These are phyloP conservation scores for Drosophila lacertosa DNA, from an alignment of 1,140 invertebrate genomes.

Conservation along the genomic window DNA sequence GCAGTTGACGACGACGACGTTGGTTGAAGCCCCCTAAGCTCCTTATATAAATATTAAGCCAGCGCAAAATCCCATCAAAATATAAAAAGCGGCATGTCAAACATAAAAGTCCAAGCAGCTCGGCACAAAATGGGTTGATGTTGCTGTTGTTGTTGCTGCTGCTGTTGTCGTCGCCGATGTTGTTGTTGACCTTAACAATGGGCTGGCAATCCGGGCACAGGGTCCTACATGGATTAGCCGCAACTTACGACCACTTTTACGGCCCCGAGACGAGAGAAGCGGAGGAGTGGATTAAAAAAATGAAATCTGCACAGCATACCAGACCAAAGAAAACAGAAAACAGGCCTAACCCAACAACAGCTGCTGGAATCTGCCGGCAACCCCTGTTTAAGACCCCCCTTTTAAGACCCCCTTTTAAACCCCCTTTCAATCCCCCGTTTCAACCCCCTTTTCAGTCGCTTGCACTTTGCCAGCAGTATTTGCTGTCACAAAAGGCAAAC, in stretches of 20 bases:
- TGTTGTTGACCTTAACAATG: conserved; percentile 56
- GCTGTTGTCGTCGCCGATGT: conserved; percentile 33
- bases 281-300: conserved; percentile 39
- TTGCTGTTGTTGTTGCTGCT: too few relatives aligned
- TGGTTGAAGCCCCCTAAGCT: conserved; percentile 31
- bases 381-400: neutral
- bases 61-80: conserved; percentile 55
- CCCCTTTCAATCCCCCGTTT: too few relatives aligned
- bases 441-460: too few relatives aligned
- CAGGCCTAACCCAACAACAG: conserved; percentile 12
- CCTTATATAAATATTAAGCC: conserved; percentile 54
- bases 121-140: conserved; percentile 19
- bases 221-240: conserved; percentile 44
- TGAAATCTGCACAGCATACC: conserved; percentile 1
- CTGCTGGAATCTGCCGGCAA: conserved; percentile 5
- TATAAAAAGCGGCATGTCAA: conserved; percentile 42
- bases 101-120: conserved; percentile 43
- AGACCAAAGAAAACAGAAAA: conserved; percentile 7
- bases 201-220: conserved; percentile 39
- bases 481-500: conserved; percentile 32
- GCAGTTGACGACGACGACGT: conserved; percentile 23
- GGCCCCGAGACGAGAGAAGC: conserved; percentile 13
- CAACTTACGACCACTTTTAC: conserved; percentile 46
- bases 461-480: neutral
- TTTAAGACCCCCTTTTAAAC: too few relatives aligned